Evolutionary conservation across 2,113 vertebrate species (phyloP), one percentile per base, ranked within the genome.

Genomic region (Cochlearius cochlearius): DNA sequence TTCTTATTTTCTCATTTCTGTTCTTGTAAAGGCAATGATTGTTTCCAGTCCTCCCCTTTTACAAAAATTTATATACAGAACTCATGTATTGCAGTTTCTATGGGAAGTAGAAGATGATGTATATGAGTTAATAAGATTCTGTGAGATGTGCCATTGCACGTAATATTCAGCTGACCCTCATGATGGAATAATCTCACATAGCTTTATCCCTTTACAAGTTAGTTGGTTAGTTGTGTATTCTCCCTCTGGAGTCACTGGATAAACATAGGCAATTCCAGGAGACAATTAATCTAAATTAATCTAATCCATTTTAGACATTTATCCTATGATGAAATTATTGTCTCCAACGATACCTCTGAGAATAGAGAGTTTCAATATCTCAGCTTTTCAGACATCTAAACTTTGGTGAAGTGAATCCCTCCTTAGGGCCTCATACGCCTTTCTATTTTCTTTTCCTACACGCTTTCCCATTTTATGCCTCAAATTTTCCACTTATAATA

Each of bases 81-180:
- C 32, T 41, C 49, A 17, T 34, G 9, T 45, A 66, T 58, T 50
- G 39, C 15, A 0, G 0, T 25, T 91, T 82, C 36, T 50, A 3
- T 59, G 41, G 14, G n/a, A 92, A 86, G 18, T 20, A 43, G 20
- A 32, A 72, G 22, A 14, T 74, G 8, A 56, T 38, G 4, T 34
- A 39, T 47, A 21, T 43, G 5, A 91, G 38, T 50, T 53, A 89
- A 64, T 20, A 55, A 34, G 13, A 36, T 89, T 76, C 29, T 86
- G 73, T 85, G 30, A 90, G 30, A 59, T 55, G 9, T 81, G 29
- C 13, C 25, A 36, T n/a, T 80, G 21, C 27, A 63, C 0, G 0
- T n/a, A 79, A 66, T 18, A 72, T 9, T 81, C 34, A 71, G 4
- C 4, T 94, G 47, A 68, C 5, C 13, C 14, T 68, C 13, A 56